These are phyloP conservation scores for Lithosia quadra DNA, from an alignment of 2,888 invertebrate species.

Conservation along the genomic window DNA sequence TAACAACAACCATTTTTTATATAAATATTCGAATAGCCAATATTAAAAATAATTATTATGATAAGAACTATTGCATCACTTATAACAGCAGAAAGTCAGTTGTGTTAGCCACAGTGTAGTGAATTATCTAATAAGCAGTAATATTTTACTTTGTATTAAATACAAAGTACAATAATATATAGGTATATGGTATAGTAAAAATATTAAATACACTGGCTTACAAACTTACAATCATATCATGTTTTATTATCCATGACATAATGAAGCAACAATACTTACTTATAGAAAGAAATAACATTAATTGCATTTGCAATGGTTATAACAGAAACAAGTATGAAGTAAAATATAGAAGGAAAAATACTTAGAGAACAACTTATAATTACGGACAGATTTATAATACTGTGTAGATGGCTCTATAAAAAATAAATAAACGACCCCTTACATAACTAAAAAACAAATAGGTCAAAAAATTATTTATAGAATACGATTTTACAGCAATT, in stretches of 20 bases:
- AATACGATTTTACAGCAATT: not conserved
- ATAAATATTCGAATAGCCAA: not conserved
- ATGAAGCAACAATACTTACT: not conserved
- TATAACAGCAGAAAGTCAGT: not conserved
- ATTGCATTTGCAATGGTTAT: too few species aligned
- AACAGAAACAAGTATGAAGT: too few species aligned
- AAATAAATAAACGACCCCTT: constrained; percentile 4
- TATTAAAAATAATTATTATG: not conserved
- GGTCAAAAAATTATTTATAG: not conserved
- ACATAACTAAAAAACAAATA: constrained; percentile 8
- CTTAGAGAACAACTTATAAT: constrained; percentile 22
- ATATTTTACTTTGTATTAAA: not conserved
- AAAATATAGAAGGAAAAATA: constrained; percentile 5
- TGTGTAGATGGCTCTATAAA: not conserved
- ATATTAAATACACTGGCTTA: not conserved
- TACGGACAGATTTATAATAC: constrained; percentile 43
- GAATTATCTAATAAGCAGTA: not conserved
- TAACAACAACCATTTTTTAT: not conserved
- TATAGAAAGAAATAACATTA: too few species aligned
- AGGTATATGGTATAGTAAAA: too few species aligned
- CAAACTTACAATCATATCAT: not conserved
- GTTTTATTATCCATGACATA: not conserved
- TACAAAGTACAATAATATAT: too few species aligned
- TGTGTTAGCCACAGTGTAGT: not conserved
- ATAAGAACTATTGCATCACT: not conserved